Conservation (phyloP, 2,888 invertebrate genomes). For the Chymomyza fuscimana region DNA sequence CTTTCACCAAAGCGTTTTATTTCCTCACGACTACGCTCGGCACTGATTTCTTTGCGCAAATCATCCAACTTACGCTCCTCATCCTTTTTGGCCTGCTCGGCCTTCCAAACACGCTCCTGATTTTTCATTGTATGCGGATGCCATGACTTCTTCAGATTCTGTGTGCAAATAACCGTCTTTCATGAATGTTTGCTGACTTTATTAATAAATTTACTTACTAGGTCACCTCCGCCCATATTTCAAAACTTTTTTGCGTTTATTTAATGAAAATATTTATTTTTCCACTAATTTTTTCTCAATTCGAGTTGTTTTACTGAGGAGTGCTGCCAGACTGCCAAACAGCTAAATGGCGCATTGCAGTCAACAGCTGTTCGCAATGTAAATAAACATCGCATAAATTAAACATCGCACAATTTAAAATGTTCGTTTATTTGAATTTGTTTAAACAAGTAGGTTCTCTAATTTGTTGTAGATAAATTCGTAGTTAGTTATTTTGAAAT, state of each 20-base stretch:
- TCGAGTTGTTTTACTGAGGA: not conserved
- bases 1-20: conserved; percentile 83
- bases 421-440: not conserved
- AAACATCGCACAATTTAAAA: not conserved
- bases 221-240: conserved; percentile 77
- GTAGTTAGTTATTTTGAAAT: not conserved
- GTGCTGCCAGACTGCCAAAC: not conserved
- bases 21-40: conserved; percentile 85
- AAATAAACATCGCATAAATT: not conserved
- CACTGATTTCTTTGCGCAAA: conserved; percentile 84
- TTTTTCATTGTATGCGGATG: conserved; percentile 89
- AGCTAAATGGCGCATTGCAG: not conserved
- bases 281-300: not conserved
- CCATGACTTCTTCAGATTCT: conserved; percentile 91
- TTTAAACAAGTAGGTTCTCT: not conserved
- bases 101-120: conserved; percentile 89
- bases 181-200: not conserved
- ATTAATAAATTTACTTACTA: conserved; percentile 54
- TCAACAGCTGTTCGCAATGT: not conserved
- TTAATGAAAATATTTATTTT: not conserved
- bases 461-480: not conserved
- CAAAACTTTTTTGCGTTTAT: not conserved
- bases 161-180: conserved; percentile 18
- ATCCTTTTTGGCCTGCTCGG: conserved; percentile 86
- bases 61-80: conserved; percentile 86